These are phyloP conservation scores for Drosophila prostipennis DNA, from an alignment of 2,888 invertebrate species.

Conservation along the genomic window DNA sequence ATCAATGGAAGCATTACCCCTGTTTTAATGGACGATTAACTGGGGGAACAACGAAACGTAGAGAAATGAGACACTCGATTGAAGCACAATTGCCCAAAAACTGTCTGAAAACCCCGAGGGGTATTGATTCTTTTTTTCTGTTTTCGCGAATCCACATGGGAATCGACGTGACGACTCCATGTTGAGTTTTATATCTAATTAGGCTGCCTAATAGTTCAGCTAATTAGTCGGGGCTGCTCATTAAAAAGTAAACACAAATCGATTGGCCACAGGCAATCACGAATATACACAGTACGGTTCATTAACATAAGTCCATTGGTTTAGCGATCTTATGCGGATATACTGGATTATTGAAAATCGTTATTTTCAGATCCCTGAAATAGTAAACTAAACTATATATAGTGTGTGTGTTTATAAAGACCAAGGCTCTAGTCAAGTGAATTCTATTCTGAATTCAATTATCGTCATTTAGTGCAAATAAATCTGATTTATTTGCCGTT, in stretches of 20 bases:
- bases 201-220: constrained; percentile 55
- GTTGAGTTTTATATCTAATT: constrained; percentile 54
- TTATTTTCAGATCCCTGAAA: neutral
- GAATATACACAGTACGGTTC: constrained; percentile 10
- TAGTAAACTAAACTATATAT: neutral
- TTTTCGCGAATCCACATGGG: neutral
- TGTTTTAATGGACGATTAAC: neutral
- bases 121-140: neutral
- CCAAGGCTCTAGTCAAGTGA: no score
- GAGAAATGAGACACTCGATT: neutral
- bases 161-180: constrained; percentile 7
- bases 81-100: neutral
- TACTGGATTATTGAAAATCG: neutral
- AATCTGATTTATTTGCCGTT: constrained; percentile 1
- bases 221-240: constrained; percentile 58
- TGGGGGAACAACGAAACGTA: neutral
- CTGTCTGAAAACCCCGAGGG: neutral
- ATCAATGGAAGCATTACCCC: constrained; percentile 2
- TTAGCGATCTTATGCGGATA: neutral
- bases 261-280: constrained; percentile 43
- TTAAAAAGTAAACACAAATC: constrained; percentile 46
- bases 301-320: neutral
- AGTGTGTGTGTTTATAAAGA: neutral
- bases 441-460: neutral
- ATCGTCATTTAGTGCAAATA: constrained; percentile 1